phyloP scores from a whole-genome alignment of 2,113 vertebrate genomes.

The Neodontobutis hainanensis region DNA sequence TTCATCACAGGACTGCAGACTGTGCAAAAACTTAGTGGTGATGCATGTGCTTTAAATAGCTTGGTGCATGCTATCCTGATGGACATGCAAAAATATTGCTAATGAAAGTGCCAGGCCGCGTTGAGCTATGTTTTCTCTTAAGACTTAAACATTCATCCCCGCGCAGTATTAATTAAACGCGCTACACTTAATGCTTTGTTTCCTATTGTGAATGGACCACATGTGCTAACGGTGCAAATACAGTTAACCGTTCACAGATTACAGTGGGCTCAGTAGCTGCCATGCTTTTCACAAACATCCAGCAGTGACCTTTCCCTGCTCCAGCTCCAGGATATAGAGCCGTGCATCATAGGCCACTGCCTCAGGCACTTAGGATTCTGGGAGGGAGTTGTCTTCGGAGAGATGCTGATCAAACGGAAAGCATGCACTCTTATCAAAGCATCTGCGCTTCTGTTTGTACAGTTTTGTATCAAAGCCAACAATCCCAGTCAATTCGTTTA shows the following conservation, averaged over 20 bases:
- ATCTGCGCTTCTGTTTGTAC: conserved; percentile 58
- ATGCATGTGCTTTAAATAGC: conserved; percentile 70
- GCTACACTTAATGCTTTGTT: conserved; percentile 12
- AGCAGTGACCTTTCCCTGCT: conserved; percentile 73
- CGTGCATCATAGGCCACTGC: conserved; percentile 69
- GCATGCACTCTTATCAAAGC: conserved; percentile 67
- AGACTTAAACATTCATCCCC: conserved; percentile 26
- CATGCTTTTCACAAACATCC: conserved; percentile 68
- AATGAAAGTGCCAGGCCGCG: conserved; percentile 44
- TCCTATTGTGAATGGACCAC: conserved; percentile 43
- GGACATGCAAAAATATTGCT: conserved; percentile 58
- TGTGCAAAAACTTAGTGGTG: conserved; percentile 59
- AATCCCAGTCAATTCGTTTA: conserved; percentile 34
- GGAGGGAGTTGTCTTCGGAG: conserved; percentile 64
- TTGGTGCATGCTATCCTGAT: conserved; percentile 50
- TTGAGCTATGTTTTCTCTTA: conserved; percentile 41
- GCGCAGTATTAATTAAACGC: conserved; percentile 34
- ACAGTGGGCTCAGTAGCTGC: conserved; percentile 50
- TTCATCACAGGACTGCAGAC: conserved; percentile 68
- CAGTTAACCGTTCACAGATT: conserved; percentile 62
- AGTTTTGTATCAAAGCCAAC: conserved; percentile 64
- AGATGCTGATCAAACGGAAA: conserved; percentile 66
- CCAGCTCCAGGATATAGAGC: conserved; percentile 69
- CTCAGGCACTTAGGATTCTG: conserved; percentile 68
- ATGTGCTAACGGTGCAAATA: conserved; percentile 55